Evolutionary conservation across 2,113 vertebrate species (phyloP).

Genomic region (Colaptes auratus): DNA sequence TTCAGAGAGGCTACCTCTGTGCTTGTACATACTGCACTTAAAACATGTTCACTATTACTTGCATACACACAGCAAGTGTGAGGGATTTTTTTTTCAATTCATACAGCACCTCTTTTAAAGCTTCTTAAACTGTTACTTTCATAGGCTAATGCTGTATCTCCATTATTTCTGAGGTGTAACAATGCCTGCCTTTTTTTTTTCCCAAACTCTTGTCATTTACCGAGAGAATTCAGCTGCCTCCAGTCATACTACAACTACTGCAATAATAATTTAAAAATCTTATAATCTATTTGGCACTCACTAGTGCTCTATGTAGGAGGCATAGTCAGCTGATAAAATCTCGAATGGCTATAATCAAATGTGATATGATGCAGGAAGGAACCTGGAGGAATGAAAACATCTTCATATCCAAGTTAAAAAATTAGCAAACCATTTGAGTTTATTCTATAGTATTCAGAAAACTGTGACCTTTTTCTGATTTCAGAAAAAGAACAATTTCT

Average conservation of each 20-base stretch:
- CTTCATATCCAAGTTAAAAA: background rate
- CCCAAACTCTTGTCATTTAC: background rate
- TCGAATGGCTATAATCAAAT: background rate
- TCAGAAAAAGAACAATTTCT: background rate
- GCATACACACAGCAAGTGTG: background rate
- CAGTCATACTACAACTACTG: background rate
- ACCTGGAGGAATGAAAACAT: background rate
- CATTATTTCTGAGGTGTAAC: background rate
- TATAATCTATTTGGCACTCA: background rate
- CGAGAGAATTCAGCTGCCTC: background rate
- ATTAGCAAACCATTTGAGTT: background rate
- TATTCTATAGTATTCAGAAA: background rate
- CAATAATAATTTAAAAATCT: background rate
- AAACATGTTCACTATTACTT: background rate
- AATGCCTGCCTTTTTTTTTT: background rate
- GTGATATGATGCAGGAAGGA: background rate
- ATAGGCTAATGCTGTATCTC: background rate
- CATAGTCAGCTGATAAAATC: background rate
- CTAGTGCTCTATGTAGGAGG: background rate
- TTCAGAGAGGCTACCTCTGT: background rate
- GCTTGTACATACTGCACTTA: background rate
- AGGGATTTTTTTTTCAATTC: rapidly evolving
- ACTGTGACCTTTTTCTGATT: background rate
- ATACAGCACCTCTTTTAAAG: background rate
- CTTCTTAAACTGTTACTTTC: background rate